Percentiles rank a stretch among this genome's conserved stretches.
Evolutionary conservation across 2,888 invertebrate genomes (phyloP).

Genomic region (Drosophila nr. perissopoda): DNA sequence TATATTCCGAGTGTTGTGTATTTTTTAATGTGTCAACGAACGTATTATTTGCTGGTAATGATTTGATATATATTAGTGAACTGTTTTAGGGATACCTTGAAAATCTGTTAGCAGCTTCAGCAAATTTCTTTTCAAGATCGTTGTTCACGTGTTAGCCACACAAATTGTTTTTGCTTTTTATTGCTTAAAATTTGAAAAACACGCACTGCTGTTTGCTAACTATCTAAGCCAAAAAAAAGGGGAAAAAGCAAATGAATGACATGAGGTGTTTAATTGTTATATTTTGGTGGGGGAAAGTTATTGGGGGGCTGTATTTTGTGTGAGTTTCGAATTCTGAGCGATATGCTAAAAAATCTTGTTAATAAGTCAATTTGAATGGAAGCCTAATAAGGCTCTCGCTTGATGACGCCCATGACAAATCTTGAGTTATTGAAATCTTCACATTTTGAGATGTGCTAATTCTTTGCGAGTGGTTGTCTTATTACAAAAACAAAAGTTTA

Average conservation of each 20-base stretch:
- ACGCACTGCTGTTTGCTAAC: conserved; percentile 38
- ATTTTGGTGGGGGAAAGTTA: conserved; percentile 22
- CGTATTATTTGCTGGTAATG: conserved; percentile 21
- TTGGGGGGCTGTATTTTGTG: conserved; percentile 30
- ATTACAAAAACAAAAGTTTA: conserved; percentile 7
- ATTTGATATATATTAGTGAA: conserved; percentile 8
- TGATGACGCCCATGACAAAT: conserved; percentile 30
- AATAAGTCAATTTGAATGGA: conserved; percentile 67
- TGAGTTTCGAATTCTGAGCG: conserved; percentile 54
- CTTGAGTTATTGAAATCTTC: conserved; percentile 27
- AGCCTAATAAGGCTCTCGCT: conserved; percentile 57
- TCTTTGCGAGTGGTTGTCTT: conserved; percentile 27
- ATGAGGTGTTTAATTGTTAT: conserved; percentile 24
- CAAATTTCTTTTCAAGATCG: conserved; percentile 10
- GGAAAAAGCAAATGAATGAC: conserved; percentile 24
- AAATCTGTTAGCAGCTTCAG: conserved; percentile 4
- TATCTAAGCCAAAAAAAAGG: conserved; percentile 13
- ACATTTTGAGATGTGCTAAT: conserved; percentile 57
- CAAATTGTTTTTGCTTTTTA: conserved; percentile 21
- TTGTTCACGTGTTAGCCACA: conserved; percentile 38
- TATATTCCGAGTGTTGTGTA: conserved; percentile 23
- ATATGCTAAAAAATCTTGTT: conserved; percentile 69
- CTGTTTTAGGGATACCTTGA: conserved; percentile 16
- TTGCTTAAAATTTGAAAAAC: conserved; percentile 52
- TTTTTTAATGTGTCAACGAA: conserved; percentile 33